Conservation (phyloP, 1,140 invertebrate genomes). For the Drosophila tsacasi region DNA sequence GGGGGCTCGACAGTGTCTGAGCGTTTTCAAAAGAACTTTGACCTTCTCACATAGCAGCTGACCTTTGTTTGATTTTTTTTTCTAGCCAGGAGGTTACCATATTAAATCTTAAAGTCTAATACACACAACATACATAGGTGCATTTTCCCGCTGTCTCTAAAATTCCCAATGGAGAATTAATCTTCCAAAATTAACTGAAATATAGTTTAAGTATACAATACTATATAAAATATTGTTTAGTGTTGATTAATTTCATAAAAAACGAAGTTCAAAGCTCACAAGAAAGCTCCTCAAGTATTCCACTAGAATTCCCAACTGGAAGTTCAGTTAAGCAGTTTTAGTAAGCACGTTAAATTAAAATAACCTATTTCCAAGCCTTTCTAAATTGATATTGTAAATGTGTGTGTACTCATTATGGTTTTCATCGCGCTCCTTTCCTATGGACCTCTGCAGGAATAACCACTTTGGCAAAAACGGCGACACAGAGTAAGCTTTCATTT, state of each 20-base stretch:
- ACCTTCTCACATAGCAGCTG: constrained; percentile 4
- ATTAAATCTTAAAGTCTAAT: background rate
- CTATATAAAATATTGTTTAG: too few species aligned
- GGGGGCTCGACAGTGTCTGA: constrained; percentile 16
- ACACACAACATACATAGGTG: too few species aligned
- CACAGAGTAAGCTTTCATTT: constrained; percentile 39
- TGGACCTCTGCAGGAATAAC: constrained; percentile 26
- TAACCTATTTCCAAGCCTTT: background rate
- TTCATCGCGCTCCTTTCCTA: background rate
- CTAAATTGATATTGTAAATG: constrained; percentile 1
- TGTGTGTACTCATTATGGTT: constrained; percentile 29
- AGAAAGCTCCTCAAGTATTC: background rate
- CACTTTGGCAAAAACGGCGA: constrained; percentile 41
- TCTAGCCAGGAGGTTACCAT: background rate
- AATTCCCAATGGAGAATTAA: too few species aligned
- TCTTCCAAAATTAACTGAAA: too few species aligned
- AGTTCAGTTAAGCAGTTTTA: too few species aligned
- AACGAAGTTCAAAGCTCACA: background rate
- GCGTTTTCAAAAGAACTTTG: constrained; percentile 23
- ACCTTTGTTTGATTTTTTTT: constrained; percentile 3
- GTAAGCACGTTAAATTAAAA: too few species aligned
- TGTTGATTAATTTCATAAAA: background rate
- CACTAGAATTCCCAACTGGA: background rate
- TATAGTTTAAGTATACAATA: too few species aligned
- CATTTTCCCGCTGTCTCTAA: too few species aligned